A percentile compares a stretch with the other conserved stretches of the same genome.
Conservation (phyloP, 2,888 invertebrate species). For the Rotaria magnacalcarata region DNA sequence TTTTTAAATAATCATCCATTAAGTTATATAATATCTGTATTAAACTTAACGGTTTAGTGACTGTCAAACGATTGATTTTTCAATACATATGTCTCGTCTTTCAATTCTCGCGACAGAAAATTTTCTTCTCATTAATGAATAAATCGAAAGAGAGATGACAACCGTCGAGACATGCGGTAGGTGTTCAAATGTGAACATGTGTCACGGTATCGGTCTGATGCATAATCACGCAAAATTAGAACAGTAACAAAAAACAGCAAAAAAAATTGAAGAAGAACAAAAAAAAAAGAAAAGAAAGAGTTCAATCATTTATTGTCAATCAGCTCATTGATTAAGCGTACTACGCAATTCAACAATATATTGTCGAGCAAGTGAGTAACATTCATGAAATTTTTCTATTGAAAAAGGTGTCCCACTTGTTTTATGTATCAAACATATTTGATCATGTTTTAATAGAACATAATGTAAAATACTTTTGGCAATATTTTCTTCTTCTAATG, state of each 20-base stretch:
- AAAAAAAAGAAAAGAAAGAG: neutral
- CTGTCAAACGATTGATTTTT: neutral
- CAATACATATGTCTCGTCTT: neutral
- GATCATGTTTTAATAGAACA: slow-evolving; percentile 31
- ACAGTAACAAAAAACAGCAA: neutral
- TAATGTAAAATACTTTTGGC: slow-evolving; percentile 3
- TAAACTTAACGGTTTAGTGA: neutral
- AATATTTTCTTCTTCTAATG: slow-evolving; percentile 9
- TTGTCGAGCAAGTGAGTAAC: neutral
- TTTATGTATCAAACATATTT: slow-evolving; percentile 34
- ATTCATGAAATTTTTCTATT: slow-evolving; percentile 25
- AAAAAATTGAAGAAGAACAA: neutral
- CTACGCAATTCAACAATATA: neutral
- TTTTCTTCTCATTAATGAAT: slow-evolving; percentile 26
- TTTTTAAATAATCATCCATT: too few relatives aligned
- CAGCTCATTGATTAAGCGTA: neutral
- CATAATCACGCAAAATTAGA: slow-evolving; percentile 7
- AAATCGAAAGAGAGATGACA: slow-evolving; percentile 3
- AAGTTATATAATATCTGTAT: neutral
- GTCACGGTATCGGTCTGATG: slow-evolving; percentile 18
- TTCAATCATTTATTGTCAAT: neutral
- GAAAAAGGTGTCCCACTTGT: slow-evolving; percentile 20
- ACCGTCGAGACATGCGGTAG: neutral
- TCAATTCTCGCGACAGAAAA: neutral
- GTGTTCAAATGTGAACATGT: slow-evolving; percentile 6